Evolutionary conservation across 2,797 vertebrate species (phyloP).

Genomic region (Acanthopagrus latus): DNA sequence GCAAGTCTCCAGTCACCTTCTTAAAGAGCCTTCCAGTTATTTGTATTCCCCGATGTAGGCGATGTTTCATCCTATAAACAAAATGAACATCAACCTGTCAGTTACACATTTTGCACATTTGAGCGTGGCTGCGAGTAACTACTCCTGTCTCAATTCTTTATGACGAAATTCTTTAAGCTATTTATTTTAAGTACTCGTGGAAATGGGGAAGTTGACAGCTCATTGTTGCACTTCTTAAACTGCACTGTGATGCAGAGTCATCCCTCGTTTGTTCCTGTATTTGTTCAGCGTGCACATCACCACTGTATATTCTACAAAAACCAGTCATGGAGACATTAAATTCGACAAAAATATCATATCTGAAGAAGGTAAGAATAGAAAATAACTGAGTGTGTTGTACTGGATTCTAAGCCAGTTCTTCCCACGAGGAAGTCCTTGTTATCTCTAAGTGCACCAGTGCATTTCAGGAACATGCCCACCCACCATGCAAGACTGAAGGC

Average conservation of each 20-base stretch:
- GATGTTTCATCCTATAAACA: conserved; percentile 75
- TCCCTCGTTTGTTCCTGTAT: conserved; percentile 21
- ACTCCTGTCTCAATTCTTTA: conserved; percentile 37
- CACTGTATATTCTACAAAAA: neutral
- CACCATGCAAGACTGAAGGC: conserved; percentile 64
- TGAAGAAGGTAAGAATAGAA: conserved; percentile 57
- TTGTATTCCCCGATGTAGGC: conserved; percentile 63
- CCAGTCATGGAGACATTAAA: conserved; percentile 28
- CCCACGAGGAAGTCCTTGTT: conserved; percentile 68
- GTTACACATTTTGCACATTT: conserved; percentile 66
- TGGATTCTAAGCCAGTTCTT: conserved; percentile 52
- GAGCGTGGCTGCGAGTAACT: conserved; percentile 21
- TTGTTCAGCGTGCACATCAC: neutral
- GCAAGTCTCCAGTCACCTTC: conserved; percentile 58
- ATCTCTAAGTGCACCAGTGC: conserved; percentile 71
- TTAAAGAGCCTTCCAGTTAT: conserved; percentile 76
- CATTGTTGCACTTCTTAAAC: conserved; percentile 5
- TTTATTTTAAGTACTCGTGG: conserved; percentile 9
- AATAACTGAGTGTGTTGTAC: conserved; percentile 44
- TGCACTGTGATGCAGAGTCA: conserved; percentile 41
- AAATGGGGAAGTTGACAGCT: conserved; percentile 44
- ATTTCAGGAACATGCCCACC: conserved; percentile 74
- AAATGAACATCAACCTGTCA: conserved; percentile 74
- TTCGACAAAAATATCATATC: conserved; percentile 37
- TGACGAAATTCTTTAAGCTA: conserved; percentile 17